Conservation (phyloP, 2,113 vertebrate species). For the Furnarius figulus region DNA sequence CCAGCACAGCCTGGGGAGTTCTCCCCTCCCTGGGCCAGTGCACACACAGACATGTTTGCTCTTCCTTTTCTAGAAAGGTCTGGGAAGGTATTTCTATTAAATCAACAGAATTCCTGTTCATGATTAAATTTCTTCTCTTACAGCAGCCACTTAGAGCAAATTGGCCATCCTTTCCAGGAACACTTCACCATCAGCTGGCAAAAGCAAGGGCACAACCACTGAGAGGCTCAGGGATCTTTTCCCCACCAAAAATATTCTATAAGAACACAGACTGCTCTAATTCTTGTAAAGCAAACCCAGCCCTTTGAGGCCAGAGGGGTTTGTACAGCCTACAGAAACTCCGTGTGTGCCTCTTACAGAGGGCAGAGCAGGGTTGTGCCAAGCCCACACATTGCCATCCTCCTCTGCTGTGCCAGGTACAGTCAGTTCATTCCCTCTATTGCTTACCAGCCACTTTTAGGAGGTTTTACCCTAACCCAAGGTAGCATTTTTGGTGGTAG, state of each 20-base stretch:
- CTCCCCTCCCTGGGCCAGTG: rapidly evolving
- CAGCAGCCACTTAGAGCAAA: background rate
- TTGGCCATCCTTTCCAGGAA: background rate
- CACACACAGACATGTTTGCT: rapidly evolving
- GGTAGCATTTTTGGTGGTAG: background rate
- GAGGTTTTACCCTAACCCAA: no score
- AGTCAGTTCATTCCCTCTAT: background rate
- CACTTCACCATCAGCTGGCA: background rate
- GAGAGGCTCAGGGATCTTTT: background rate
- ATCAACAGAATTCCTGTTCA: background rate
- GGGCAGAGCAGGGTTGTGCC: background rate
- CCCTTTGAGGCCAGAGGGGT: background rate
- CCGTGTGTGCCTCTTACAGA: rapidly evolving
- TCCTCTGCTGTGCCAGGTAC: background rate
- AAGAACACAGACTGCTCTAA: background rate
- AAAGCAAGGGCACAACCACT: background rate
- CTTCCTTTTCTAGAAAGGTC: background rate
- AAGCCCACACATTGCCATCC: background rate
- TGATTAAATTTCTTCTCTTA: background rate
- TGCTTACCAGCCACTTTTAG: background rate
- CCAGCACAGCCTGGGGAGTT: no score
- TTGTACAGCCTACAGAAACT: background rate
- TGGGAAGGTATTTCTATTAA: background rate
- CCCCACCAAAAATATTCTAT: background rate
- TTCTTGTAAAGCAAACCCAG: background rate